Evolutionary conservation across 2,888 invertebrate genomes (phyloP).

Genomic region (Aplocera efformata): DNA sequence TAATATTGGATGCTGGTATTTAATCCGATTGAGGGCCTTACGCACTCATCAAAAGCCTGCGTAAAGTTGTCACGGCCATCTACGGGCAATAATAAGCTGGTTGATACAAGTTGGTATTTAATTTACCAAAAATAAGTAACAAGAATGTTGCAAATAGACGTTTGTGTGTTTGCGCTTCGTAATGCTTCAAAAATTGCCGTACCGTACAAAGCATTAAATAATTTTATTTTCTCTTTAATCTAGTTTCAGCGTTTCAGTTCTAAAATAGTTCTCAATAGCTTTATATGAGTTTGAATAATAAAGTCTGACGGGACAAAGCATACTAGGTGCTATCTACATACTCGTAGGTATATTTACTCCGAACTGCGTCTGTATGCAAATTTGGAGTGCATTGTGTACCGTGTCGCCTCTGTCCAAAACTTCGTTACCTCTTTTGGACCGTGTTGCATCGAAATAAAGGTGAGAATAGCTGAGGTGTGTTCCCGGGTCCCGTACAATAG

Average conservation of each 20-base stretch:
- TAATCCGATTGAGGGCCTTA: too few species aligned
- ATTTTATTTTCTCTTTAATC: conserved; percentile 1
- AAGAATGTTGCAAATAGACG: too few species aligned
- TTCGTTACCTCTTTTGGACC: conserved; percentile 4
- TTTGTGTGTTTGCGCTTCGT: too few species aligned
- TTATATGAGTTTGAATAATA: conserved; percentile 21
- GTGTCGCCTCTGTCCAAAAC: conserved; percentile 32
- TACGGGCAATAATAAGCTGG: too few species aligned
- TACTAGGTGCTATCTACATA: conserved; percentile 17
- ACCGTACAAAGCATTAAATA: too few species aligned
- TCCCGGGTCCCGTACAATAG: conserved; percentile 23
- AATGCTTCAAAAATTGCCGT: too few species aligned
- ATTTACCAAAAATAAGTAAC: too few species aligned
- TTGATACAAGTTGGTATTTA: too few species aligned
- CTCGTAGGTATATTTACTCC: conserved; percentile 16
- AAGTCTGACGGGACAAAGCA: conserved; percentile 14
- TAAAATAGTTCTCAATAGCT: conserved; percentile 19
- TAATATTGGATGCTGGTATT: too few species aligned
- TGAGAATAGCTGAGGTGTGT: conserved; percentile 28
- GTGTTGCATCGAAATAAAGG: conserved; percentile 2
- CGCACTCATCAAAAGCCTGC: too few species aligned
- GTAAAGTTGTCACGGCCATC: too few species aligned
- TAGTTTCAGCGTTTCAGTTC: conserved; percentile 17
- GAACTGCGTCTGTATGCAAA: conserved; percentile 55
- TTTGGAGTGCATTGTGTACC: conserved; percentile 54